Evolutionary conservation across 1,140 invertebrate genomes (phyloP), one percentile per base, ranked within the genome.

Genomic region (Phocides pigmalion): DNA sequence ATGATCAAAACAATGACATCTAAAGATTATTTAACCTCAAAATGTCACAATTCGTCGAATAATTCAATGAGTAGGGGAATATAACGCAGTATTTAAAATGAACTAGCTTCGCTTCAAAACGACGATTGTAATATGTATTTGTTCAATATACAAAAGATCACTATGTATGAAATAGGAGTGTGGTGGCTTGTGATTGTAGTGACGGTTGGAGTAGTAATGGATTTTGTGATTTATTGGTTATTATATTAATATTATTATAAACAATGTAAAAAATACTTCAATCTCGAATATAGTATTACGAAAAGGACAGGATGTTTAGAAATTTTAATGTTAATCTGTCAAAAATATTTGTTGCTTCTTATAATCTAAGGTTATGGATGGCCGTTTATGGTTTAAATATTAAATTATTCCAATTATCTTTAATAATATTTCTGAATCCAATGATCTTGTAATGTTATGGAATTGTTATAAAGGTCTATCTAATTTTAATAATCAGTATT

Each of bases 171-270:
- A 79, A 82, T 83, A 82, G 80, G 79, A 83, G 80, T 87, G 87
- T 82, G 84, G 81, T 84, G 86, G 87, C 84, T 89, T 87, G 79
- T 86, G 78, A 81, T 82, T 84, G 74, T 84, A 81, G 74, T 69
- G 62, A 72, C n/a, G n/a, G n/a, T n/a, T n/a, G 62, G 65, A 64
- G 58, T 39, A 20, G 46, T 39, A 62, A 32, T 17, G 9, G 56
- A 37, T 47, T 47, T 19, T 61, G 41, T 61, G 56, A 61, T 47
- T 46, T 61, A 28, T 47, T 28, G 41, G 62, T 50, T 64, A 64
- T 42, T 64, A 53, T 64, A 64, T 42, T 64, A 53, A 41, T 42
- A 42, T 41, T n/a, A n/a, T 39, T 62, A 42, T 59, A 59, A 22
- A 50, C 32, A 22, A 32, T 64, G n/a, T 62, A 63, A 58, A 44